Base-by-base conservation (phyloP, 2,888 invertebrate genomes). In the Coelinius sp. region DNA sequence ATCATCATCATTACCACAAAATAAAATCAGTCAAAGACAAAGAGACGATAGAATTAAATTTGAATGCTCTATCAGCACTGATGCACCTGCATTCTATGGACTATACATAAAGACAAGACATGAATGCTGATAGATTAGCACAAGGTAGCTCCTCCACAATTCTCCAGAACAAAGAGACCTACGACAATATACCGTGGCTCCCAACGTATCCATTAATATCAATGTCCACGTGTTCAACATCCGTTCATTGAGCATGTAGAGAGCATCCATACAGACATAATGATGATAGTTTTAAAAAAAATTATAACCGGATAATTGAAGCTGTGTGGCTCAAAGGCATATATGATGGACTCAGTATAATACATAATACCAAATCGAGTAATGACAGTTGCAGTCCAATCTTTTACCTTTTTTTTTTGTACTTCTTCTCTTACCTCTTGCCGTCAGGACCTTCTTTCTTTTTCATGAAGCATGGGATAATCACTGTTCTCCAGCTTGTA, bases 71-170 rank as follows among this genome's bases (percentile, higher is more conserved):
- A 27, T 31, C 17, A 27, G 27, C 31, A 6, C 14, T 31, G 31
- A 56, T 56, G 56, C 56, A 56, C 56, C 56, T 56, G 56, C 56
- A 56, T 56, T 56, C 27, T 31, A 7, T 27, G 56, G 56, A 14
- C 14, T 31, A 27, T 27, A 25, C 56, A 17, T 17, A 27, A n/a
- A 31, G 31, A 56, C 27, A 27, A 27, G 56, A 31, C 31, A 27
- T 56, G 56, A 56, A 56, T 56, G 56, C 56, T 56, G 56, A 56
- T 56, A 14, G 56, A 56, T 56, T 56, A 56, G 14, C 56, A 31
- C 31, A 56, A 56, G 56, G 56, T 27, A 56, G 17, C 31, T 14
- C 7, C 2, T 14, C 14, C n/a, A n/a, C n/a, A n/a, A 46, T 17
- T 6, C 31, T n/a, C 53, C 24, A 31, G 56, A 56, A 56, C 56